Percentiles rank a stretch among this genome's conserved stretches.
These are phyloP conservation scores for Catotricha subobsoleta DNA, from an alignment of 2,888 invertebrate genomes.

Conservation along the genomic window DNA sequence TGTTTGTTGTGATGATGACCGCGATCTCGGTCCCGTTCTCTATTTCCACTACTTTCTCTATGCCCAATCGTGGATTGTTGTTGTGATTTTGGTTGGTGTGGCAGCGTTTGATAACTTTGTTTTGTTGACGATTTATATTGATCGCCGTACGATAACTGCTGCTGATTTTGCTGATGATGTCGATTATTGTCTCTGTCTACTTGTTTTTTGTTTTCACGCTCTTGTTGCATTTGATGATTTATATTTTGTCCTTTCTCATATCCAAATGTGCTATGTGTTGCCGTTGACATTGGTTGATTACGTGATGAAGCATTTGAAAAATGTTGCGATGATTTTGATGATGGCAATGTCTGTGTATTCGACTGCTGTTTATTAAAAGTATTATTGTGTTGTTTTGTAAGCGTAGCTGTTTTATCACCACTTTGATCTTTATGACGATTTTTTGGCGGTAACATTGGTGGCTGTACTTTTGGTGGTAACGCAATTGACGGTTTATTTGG, in stretches of 20 bases:
- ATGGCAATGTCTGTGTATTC: slow-evolving; percentile 26
- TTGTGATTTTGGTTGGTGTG: slow-evolving; percentile 12
- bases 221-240: too few species aligned
- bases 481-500: background rate
- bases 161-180: slow-evolving; percentile 9
- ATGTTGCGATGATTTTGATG: slow-evolving; percentile 23
- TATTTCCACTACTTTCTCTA: too few species aligned
- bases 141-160: slow-evolving; percentile 17
- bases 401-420: background rate
- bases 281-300: slow-evolving; percentile 15
- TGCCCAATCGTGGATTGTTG: slow-evolving; percentile 11
- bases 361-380: too few species aligned
- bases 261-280: slow-evolving; percentile 19
- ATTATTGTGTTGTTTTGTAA: too few species aligned
- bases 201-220: too few species aligned
- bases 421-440: slow-evolving; percentile 24
- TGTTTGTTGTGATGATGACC: too few species aligned
- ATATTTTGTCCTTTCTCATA: slow-evolving; percentile 19
- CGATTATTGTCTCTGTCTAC: slow-evolving; percentile 16
- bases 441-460: slow-evolving; percentile 28
- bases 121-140: slow-evolving; percentile 15
- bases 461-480: slow-evolving; percentile 13
- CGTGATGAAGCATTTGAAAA: slow-evolving; percentile 15
- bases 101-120: slow-evolving; percentile 7
- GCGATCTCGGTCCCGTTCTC: too few species aligned